Percentiles rank a stretch among this genome's conserved stretches.
These are phyloP conservation scores for Coregonus suidteri DNA, from an alignment of 2,797 vertebrate species.

Conservation along the genomic window DNA sequence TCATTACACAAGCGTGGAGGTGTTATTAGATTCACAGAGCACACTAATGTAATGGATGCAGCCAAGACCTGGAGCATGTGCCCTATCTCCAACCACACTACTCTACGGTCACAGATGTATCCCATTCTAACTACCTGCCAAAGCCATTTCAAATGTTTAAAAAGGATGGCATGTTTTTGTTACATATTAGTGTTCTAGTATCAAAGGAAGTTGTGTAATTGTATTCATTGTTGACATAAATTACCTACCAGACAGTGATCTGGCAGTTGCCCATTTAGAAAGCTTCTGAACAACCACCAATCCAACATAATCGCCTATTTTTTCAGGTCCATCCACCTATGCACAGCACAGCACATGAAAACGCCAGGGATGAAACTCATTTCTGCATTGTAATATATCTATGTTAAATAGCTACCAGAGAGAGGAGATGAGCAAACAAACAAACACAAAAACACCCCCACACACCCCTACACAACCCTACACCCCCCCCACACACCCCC, in stretches of 20 bases:
- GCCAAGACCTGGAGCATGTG: not conserved
- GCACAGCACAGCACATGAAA: slow-evolving; percentile 46
- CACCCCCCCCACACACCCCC: no score
- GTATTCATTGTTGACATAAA: slow-evolving; percentile 32
- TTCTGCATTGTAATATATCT: slow-evolving; percentile 63
- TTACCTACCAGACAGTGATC: slow-evolving; percentile 34
- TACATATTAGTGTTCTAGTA: slow-evolving; percentile 28
- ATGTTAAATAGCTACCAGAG: slow-evolving; percentile 65
- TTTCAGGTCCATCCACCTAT: slow-evolving; percentile 57
- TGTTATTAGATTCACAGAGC: slow-evolving; percentile 6
- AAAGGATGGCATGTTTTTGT: slow-evolving; percentile 9
- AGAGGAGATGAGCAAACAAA: slow-evolving; percentile 52
- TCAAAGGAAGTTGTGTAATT: slow-evolving; percentile 39
- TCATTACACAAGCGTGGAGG: not conserved
- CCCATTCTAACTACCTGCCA: not conserved
- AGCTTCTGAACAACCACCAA: slow-evolving; percentile 66
- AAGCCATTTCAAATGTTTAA: not conserved
- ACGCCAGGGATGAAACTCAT: slow-evolving; percentile 50
- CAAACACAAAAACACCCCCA: slow-evolving; percentile 47
- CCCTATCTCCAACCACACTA: not conserved
- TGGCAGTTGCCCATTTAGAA: slow-evolving; percentile 54
- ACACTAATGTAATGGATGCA: not conserved
- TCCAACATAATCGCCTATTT: slow-evolving; percentile 67
- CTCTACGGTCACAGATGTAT: not conserved
- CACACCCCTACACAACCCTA: slow-evolving; percentile 39